Evolutionary conservation across 2,797 vertebrate species (phyloP), one percentile per base, ranked within the genome.

Genomic region (Darevskia nairensis): DNA sequence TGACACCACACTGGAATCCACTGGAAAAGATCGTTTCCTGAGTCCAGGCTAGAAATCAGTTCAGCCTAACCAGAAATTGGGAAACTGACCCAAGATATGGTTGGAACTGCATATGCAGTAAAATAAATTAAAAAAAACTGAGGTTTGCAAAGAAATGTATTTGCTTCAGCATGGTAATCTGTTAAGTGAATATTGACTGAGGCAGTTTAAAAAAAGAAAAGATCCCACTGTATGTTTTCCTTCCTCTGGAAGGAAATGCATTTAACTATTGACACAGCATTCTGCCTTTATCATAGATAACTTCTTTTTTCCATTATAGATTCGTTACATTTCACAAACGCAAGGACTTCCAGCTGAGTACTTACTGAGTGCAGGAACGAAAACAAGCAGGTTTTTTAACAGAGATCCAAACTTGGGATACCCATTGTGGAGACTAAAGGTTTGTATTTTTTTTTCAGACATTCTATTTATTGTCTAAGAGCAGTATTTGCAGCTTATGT

Each of bases 331-430:
- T 95, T 99, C 99, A 44, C 99, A 99, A 97, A 99, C 99, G 46
- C 99, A 99, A 97, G 99, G 99, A 86, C 98, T 99, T 91, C 99
- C 99, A 74, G 98, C 99, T 0, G 99, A 99, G 95, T 99, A 99
- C 94, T 98, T 99, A 92, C 97, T 99, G 92, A 99, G 99, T 85
- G 99, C 99, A 0, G 99, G 99, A 93, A 99, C 99, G 85, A 99
- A 99, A 97, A 99, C 98, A 90, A 98, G 98, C 94, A 98, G 98
- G 93, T 99, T 99, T 95, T 99, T 99, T 97, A 99, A 99, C 96
- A 97, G 99, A 97, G 98, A 99, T 39, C 98, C 98, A 13, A 98
- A 98, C 95, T 95, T 98, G 83, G 98, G 99, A 94, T 99, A 99
- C 90, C 98, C 99, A 4, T 97, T 99, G 69, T 99, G 99, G 99